Conservation (phyloP, 2,888 invertebrate species). For the Megalurothrips usitatus region DNA sequence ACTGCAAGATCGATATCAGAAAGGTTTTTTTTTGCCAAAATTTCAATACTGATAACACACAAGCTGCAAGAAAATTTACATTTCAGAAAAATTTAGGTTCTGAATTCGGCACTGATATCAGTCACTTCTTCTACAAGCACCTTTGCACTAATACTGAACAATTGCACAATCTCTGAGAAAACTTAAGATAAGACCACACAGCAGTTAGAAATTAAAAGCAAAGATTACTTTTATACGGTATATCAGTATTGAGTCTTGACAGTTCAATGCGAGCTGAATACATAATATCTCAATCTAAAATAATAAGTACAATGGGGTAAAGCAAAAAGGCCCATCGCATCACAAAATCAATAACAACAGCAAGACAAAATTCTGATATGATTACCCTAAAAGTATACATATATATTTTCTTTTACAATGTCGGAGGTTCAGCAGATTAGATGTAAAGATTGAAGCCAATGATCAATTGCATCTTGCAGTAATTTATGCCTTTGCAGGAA, state of each 20-base stretch:
- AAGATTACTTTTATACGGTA: too few species aligned
- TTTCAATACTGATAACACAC: not conserved
- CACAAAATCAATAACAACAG: not conserved
- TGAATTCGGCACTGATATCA: too few species aligned
- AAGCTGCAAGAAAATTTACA: too few species aligned
- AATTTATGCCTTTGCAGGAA: slow-evolving; percentile 39
- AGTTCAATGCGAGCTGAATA: not conserved
- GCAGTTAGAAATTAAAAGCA: not conserved
- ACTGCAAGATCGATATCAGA: not conserved
- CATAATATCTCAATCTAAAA: not conserved
- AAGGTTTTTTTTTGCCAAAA: not conserved
- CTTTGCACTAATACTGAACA: not conserved
- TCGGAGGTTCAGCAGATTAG: slow-evolving; percentile 10
- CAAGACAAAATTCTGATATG: not conserved
- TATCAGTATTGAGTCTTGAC: not conserved
- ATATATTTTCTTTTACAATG: not conserved
- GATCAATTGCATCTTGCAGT: not conserved
- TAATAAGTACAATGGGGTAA: not conserved
- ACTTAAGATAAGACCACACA: not conserved
- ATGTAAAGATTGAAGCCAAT: not conserved
- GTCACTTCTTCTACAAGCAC: too few species aligned
- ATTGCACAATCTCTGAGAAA: not conserved
- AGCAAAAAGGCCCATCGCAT: not conserved
- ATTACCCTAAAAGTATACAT: not conserved
- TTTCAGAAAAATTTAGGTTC: too few species aligned